A percentile compares a stretch with the other conserved stretches of the same genome.
phyloP scores from a whole-genome alignment of 2,113 vertebrate genomes.

The Pogonocichla stellata region DNA sequence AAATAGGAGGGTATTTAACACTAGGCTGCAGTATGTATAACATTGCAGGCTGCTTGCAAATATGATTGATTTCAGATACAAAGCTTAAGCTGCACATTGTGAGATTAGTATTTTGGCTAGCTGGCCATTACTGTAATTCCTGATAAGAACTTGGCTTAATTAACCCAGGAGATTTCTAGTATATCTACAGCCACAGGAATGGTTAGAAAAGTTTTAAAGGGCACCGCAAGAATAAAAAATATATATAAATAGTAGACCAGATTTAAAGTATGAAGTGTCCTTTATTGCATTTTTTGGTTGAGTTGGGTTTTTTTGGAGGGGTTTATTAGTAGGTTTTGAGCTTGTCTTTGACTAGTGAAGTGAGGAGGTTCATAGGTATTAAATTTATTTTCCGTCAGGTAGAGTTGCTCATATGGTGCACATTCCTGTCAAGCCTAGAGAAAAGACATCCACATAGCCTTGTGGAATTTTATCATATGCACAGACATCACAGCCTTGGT shows the following conservation, averaged over 20 bases:
- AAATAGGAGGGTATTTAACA: neutral
- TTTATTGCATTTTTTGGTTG: neutral
- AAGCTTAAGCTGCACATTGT: neutral
- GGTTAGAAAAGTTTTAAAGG: neutral
- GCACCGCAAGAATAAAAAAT: neutral
- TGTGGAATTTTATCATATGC: neutral
- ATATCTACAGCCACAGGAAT: neutral
- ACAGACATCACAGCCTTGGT: neutral
- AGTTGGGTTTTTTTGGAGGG: fast-evolving
- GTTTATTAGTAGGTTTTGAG: neutral
- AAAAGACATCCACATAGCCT: neutral
- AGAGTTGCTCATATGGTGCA: neutral
- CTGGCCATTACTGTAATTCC: neutral
- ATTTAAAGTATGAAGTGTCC: neutral
- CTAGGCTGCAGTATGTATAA: neutral
- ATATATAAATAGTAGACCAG: neutral
- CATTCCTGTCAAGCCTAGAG: neutral
- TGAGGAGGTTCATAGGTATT: neutral
- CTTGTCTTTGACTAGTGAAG: neutral
- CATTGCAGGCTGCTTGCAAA: neutral
- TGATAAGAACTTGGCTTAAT: slow-evolving; percentile 24
- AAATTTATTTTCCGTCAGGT: neutral
- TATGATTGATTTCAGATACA: slow-evolving; percentile 19
- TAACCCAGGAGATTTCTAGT: neutral
- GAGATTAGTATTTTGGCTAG: slow-evolving; percentile 16